Evolutionary conservation across 2,888 invertebrate genomes (phyloP).

Genomic region (Tipula lateralis): DNA sequence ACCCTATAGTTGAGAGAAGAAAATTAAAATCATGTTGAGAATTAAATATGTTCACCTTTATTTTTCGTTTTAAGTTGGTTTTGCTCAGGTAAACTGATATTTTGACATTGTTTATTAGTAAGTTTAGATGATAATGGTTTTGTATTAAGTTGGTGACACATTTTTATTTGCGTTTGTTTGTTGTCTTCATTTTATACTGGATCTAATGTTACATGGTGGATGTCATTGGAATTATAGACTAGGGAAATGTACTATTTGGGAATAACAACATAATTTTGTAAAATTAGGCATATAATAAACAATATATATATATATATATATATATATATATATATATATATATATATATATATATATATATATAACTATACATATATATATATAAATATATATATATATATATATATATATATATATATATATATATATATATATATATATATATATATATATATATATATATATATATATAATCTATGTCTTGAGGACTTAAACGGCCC

Average conservation of each 20-base stretch:
- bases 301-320: no score
- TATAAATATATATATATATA: no score
- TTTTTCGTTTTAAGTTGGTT: background rate
- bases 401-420: no score
- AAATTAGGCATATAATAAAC: no score
- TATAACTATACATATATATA: no score
- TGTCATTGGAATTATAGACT: background rate
- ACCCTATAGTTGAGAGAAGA: background rate
- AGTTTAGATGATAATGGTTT: slow-evolving; percentile 24
- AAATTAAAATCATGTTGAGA: slow-evolving; percentile 19
- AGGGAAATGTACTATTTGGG: background rate
- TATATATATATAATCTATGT: no score
- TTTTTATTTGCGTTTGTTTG: background rate
- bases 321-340: no score
- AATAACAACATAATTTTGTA: background rate
- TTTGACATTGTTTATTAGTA: slow-evolving; percentile 24
- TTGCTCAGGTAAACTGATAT: background rate
- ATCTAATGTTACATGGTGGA: background rate
- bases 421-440: no score
- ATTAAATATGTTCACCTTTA: slow-evolving; percentile 6
- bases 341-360: no score
- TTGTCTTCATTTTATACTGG: background rate
- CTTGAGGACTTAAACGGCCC: no score
- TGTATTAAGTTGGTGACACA: background rate
- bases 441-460: no score